Evolutionary conservation across 2,888 invertebrate genomes (phyloP).

Genomic region (Sturmia bella): DNA sequence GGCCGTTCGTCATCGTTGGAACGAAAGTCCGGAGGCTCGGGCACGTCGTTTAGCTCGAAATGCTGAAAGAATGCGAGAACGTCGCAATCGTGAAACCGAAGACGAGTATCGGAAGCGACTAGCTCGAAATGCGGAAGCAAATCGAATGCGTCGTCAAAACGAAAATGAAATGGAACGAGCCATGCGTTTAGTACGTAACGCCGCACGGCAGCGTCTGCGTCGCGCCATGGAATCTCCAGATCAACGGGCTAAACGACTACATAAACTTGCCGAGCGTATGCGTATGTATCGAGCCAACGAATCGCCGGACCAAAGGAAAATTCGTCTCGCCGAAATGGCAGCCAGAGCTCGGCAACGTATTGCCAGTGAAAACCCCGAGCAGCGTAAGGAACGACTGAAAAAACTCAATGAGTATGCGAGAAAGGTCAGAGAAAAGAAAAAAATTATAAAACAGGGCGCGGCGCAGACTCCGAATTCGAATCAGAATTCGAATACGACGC

Average conservation of each 20-base stretch:
- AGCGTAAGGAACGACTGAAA: conserved; percentile 81
- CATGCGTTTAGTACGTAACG: conserved; percentile 81
- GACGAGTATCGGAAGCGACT: conserved; percentile 81
- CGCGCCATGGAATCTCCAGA: conserved; percentile 82
- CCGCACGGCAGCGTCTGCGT: conserved; percentile 80
- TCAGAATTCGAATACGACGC: conserved; percentile 74
- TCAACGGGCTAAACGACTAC: conserved; percentile 78
- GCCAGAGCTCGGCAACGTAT: conserved; percentile 80
- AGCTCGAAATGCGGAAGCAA: conserved; percentile 81
- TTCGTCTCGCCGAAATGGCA: conserved; percentile 81
- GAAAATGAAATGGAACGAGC: conserved; percentile 81
- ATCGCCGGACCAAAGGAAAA: conserved; percentile 80
- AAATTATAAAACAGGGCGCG: conserved; percentile 78
- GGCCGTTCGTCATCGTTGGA: conserved; percentile 80
- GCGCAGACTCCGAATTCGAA: conserved; percentile 73
- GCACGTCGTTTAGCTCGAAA: conserved; percentile 81
- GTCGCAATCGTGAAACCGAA: conserved; percentile 80
- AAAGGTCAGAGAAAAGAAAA: conserved; percentile 82
- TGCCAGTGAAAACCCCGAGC: conserved; percentile 79
- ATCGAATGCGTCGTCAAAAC: conserved; percentile 81
- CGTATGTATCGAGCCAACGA: conserved; percentile 81
- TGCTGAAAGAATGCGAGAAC: conserved; percentile 82
- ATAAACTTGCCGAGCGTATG: conserved; percentile 81
- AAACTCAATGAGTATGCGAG: conserved; percentile 82
- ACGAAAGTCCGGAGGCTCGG: conserved; percentile 82